phyloP scores from a whole-genome alignment of 2,888 invertebrate genomes.

The Drosophila anomelani region DNA sequence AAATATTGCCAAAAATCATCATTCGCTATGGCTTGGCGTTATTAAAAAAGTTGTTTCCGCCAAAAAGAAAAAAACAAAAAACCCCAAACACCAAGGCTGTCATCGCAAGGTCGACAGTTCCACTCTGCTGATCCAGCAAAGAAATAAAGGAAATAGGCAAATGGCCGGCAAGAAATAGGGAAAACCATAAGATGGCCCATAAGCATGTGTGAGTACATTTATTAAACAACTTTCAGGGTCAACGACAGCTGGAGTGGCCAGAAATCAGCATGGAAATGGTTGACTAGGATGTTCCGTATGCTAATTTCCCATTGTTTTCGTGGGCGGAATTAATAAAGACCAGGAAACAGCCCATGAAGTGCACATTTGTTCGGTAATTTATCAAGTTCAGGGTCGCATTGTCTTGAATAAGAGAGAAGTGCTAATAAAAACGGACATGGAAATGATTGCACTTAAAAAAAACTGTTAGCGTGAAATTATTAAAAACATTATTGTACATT shows the following conservation, averaged over 20 bases:
- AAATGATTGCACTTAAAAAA: not conserved
- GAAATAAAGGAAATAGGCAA: slow-evolving; percentile 50
- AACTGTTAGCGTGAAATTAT: not conserved
- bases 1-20: slow-evolving; percentile 39
- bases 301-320: slow-evolving; percentile 21
- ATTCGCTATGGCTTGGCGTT: slow-evolving; percentile 34
- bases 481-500: not conserved
- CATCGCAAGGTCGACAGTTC: slow-evolving; percentile 43
- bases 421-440: not conserved
- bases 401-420: not conserved
- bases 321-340: slow-evolving; percentile 15
- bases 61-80: not conserved
- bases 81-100: not conserved
- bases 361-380: slow-evolving; percentile 17
- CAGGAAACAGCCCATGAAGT: slow-evolving; percentile 19
- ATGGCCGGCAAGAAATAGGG: slow-evolving; percentile 33
- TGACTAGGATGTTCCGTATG: slow-evolving; percentile 33
- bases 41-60: slow-evolving; percentile 67
- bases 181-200: slow-evolving; percentile 49
- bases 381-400: slow-evolving; percentile 38
- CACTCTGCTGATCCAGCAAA: slow-evolving; percentile 37
- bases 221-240: slow-evolving; percentile 74
- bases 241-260: slow-evolving; percentile 34
- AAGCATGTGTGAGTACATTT: slow-evolving; percentile 75
- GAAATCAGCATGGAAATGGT: slow-evolving; percentile 12